Percentiles rank a stretch among this genome's conserved stretches.
These are phyloP conservation scores for Sycophila sp. DNA, from an alignment of 1,140 invertebrate genomes.

Conservation along the genomic window DNA sequence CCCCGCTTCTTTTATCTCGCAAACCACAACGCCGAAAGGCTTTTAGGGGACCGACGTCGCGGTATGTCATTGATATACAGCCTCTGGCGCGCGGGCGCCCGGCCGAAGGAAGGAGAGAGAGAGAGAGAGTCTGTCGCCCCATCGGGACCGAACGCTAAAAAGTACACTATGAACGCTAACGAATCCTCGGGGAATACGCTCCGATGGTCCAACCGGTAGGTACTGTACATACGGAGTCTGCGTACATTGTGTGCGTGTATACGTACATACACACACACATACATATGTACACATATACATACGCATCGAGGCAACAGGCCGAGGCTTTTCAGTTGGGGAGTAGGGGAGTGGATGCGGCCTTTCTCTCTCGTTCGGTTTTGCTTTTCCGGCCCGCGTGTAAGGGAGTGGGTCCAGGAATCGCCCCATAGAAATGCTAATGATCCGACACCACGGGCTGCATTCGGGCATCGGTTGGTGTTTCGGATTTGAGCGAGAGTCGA, in stretches of 20 bases:
- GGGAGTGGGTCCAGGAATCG: constrained; percentile 22
- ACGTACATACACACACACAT: no score
- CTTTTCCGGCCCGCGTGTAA: constrained; percentile 11
- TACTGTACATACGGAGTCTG: not conserved
- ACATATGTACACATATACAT: no score
- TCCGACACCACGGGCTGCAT: constrained; percentile 25
- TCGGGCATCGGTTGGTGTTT: constrained; percentile 45
- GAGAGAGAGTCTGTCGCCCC: constrained; percentile 40
- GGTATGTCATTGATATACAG: constrained; percentile 59
- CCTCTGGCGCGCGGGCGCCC: constrained; percentile 23
- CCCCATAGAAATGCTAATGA: constrained; percentile 58
- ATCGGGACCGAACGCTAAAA: constrained; percentile 53
- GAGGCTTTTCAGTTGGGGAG: constrained; percentile 8
- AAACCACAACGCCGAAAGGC: constrained; percentile 62
- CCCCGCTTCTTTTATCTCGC: constrained; percentile 49
- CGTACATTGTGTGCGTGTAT: not conserved
- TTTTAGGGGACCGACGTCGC: constrained; percentile 50
- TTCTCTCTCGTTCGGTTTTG: not conserved
- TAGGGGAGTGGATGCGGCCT: not conserved
- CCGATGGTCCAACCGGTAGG: constrained; percentile 10
- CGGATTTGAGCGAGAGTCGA: constrained; percentile 48
- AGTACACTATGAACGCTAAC: constrained; percentile 56
- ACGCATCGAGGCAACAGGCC: not conserved
- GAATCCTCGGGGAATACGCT: constrained; percentile 51
- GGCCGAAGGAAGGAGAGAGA: not conserved